These are phyloP conservation scores for Zaprionus kolodkinae DNA, from an alignment of 1,140 invertebrate species.

Conservation along the genomic window DNA sequence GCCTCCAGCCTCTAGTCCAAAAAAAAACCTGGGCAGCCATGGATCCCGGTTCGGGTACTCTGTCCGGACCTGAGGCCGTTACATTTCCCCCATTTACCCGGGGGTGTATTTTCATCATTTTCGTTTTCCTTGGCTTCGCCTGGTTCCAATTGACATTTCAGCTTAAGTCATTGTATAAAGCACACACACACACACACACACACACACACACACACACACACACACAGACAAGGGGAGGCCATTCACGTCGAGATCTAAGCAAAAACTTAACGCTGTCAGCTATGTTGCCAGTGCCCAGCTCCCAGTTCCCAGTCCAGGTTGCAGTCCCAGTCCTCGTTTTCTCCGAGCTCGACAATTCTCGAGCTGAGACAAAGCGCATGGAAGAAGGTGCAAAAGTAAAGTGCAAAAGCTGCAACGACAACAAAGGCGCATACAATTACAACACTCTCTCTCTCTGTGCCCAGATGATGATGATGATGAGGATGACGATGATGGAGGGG, in stretches of 20 bases:
- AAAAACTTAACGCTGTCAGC: conserved; percentile 19
- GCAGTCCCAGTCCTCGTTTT: conserved; percentile 27
- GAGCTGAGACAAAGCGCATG: conserved; percentile 66
- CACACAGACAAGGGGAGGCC: conserved; percentile 46
- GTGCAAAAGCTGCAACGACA: conserved; percentile 78
- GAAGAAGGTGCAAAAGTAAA: conserved; percentile 74
- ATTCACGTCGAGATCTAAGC: conserved; percentile 59
- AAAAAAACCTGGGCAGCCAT: neutral
- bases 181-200: conserved; percentile 30
- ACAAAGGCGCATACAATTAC: conserved; percentile 79
- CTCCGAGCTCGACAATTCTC: conserved; percentile 52
- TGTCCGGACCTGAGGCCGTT: conserved; percentile 40
- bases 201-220: conserved; percentile 39
- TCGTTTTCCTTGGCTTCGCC: conserved; percentile 54
- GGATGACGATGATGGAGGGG: neutral
- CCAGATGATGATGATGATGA: neutral
- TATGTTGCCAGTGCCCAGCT: neutral
- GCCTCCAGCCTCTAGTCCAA: neutral
- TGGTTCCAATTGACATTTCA: conserved; percentile 78
- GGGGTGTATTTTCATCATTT: conserved; percentile 78
- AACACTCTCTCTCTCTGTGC: conserved; percentile 60
- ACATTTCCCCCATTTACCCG: conserved; percentile 68
- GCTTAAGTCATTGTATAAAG: conserved; percentile 79
- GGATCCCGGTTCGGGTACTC: conserved; percentile 9
- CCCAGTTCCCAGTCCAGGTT: neutral